Evolutionary conservation across 1,140 invertebrate genomes (phyloP).

Genomic region (Orchesella cincta): DNA sequence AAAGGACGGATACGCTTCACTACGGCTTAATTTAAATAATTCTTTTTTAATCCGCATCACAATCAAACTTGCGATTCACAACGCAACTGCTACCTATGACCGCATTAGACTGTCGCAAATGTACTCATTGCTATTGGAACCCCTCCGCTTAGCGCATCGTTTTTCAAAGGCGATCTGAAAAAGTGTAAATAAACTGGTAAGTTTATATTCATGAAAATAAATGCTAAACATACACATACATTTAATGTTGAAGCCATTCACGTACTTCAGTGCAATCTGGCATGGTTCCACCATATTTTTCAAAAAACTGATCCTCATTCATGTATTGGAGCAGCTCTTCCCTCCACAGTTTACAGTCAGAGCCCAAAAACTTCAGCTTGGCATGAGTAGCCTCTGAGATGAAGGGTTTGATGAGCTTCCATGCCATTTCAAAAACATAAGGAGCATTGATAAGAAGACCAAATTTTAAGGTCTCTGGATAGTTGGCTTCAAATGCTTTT

Average conservation of each 20-base stretch:
- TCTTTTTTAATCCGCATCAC: too few species aligned
- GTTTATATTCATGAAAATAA: too few species aligned
- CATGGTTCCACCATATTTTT: neutral
- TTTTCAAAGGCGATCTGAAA: neutral
- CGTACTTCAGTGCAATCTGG: neutral
- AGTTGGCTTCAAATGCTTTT: slow-evolving; percentile 27
- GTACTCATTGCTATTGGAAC: neutral
- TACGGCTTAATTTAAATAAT: too few species aligned
- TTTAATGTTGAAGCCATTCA: too few species aligned
- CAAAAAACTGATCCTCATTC: neutral
- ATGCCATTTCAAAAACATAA: slow-evolving; percentile 6
- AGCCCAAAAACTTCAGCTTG: neutral
- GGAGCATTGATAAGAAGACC: neutral
- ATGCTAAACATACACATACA: too few species aligned
- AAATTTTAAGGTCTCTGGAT: neutral
- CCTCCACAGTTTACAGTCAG: neutral
- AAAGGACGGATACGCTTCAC: too few species aligned
- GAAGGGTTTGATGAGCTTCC: slow-evolving; percentile 12
- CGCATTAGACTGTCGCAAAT: neutral
- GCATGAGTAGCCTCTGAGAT: neutral
- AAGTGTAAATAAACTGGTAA: too few species aligned
- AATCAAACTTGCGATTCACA: neutral
- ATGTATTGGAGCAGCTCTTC: neutral
- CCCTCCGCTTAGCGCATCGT: neutral
- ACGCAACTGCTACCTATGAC: neutral